Conservation (phyloP, 2,113 vertebrate species). For the Hypocryptadius cinnamomeus region DNA sequence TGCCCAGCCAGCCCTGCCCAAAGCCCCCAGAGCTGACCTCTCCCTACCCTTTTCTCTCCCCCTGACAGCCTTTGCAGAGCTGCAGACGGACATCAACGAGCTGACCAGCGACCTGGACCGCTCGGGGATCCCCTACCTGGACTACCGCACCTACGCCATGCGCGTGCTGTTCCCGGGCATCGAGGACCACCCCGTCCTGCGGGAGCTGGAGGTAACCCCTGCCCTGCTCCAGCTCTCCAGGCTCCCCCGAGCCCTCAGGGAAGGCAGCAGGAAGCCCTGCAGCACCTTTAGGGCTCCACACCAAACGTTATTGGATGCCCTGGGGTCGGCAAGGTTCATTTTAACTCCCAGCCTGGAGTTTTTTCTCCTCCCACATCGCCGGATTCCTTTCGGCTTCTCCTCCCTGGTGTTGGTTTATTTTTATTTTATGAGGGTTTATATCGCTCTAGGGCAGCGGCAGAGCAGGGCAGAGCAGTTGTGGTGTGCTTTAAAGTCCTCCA, state of each 20-base stretch:
- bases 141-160: constrained; percentile 97
- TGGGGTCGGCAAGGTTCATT: background rate
- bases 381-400: background rate
- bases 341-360: background rate
- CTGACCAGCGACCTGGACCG: constrained; percentile 96
- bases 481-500: background rate
- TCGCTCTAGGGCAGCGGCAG: background rate
- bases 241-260: background rate
- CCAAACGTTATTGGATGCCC: background rate
- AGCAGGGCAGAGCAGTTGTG: background rate
- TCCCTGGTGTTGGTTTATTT: background rate
- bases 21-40: background rate
- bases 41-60: background rate
- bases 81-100: constrained; percentile 98
- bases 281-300: background rate
- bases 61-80: constrained; percentile 88
- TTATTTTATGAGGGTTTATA: background rate
- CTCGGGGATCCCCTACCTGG: constrained; percentile 92
- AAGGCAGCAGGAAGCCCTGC: background rate
- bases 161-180: constrained; percentile 96
- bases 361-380: background rate
- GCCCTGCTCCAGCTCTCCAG: fast-evolving
- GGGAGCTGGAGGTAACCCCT: constrained; percentile 88
- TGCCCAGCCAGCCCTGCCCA: background rate
- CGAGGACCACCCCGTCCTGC: constrained; percentile 93